phyloP scores from a whole-genome alignment of 2,113 vertebrate genomes.

The Polypterus bichir region DNA sequence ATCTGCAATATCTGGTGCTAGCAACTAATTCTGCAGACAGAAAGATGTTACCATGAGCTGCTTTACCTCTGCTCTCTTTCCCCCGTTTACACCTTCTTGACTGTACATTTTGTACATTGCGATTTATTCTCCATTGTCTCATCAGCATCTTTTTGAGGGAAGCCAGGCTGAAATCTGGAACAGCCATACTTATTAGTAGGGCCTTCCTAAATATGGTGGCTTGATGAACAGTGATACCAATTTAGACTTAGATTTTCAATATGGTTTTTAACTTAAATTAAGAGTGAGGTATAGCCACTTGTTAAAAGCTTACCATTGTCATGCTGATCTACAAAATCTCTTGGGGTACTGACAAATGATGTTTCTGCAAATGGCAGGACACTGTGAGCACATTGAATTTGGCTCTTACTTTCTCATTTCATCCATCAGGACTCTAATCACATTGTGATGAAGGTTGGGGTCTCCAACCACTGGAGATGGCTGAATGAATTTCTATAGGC shows the following conservation, averaged over 20 bases:
- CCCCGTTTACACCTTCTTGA: neutral
- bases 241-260: slow-evolving; percentile 7
- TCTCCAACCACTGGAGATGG: slow-evolving; percentile 2
- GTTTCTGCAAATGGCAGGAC: neutral
- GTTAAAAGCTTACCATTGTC: slow-evolving; percentile 1
- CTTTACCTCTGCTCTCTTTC: slow-evolving; percentile 10
- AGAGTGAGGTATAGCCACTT: slow-evolving; percentile 11
- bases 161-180: slow-evolving; percentile 10
- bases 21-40: neutral
- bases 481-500: slow-evolving; percentile 10
- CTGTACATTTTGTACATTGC: neutral
- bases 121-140: slow-evolving; percentile 4
- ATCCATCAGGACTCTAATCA: slow-evolving; percentile 8
- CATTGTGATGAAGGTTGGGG: slow-evolving; percentile 5
- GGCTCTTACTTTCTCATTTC: slow-evolving; percentile 10
- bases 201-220: neutral
- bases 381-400: slow-evolving; percentile 1
- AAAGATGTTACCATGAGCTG: slow-evolving; percentile 12
- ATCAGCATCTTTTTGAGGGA: slow-evolving; percentile 5
- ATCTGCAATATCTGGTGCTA: too few relatives aligned
- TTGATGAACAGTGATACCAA: slow-evolving; percentile 2
- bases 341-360: slow-evolving; percentile 7
- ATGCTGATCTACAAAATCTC: slow-evolving; percentile 6
- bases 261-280: slow-evolving; percentile 8
- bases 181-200: slow-evolving; percentile 13